Conservation (phyloP, 1,140 invertebrate genomes). For the Bombus breviceps region DNA sequence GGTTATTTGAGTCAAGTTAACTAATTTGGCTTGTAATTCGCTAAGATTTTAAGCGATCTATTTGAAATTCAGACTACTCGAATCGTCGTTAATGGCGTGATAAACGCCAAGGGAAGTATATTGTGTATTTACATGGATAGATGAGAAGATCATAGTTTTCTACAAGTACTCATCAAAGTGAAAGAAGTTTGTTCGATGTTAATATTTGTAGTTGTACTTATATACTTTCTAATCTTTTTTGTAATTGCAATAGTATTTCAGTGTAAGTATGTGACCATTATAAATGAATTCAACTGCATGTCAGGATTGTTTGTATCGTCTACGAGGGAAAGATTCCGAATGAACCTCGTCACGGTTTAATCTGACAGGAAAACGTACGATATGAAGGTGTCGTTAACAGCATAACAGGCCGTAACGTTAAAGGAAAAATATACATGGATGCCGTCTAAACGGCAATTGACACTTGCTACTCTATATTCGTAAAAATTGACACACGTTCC, state of each 20-base stretch:
- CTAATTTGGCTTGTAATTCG: not conserved
- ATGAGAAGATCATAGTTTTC: too few relatives aligned
- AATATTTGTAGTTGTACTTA: too few relatives aligned
- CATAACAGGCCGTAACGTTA: not conserved
- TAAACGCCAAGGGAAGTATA: too few relatives aligned
- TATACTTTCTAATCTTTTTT: too few relatives aligned
- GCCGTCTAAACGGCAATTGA: conserved; percentile 1
- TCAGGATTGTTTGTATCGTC: not conserved
- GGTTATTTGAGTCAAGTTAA: too few relatives aligned
- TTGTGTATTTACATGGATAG: too few relatives aligned
- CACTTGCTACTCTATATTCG: not conserved
- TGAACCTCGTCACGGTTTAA: not conserved
- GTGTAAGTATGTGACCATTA: not conserved
- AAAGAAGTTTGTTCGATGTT: too few relatives aligned
- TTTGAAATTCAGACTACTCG: not conserved
- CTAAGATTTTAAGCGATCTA: not conserved
- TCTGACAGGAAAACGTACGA: not conserved
- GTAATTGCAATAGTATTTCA: not conserved
- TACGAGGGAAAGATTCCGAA: not conserved
- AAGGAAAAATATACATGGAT: not conserved
- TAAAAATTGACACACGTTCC: conserved; percentile 10
- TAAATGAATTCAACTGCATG: not conserved
- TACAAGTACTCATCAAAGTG: too few relatives aligned
- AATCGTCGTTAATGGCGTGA: too few relatives aligned
- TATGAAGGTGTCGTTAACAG: not conserved